These are phyloP conservation scores for Pterophyllum scalare DNA, from an alignment of 2,113 vertebrate species.

Conservation along the genomic window DNA sequence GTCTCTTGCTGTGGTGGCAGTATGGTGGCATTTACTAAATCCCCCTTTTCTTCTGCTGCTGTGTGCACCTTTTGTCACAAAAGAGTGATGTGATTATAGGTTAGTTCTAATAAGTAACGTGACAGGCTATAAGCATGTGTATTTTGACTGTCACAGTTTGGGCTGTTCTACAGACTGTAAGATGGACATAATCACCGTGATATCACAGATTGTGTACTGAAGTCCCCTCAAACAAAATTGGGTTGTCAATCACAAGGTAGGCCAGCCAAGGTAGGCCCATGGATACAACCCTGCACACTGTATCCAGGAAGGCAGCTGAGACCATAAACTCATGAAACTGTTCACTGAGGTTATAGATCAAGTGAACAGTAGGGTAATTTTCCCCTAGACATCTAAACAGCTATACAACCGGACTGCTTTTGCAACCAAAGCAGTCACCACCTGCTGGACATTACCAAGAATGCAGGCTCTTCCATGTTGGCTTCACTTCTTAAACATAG, in stretches of 20 bases:
- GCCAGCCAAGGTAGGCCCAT: not conserved
- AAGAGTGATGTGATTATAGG: not conserved
- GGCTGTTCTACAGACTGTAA: not conserved
- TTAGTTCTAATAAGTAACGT: not conserved
- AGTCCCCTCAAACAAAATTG: not conserved
- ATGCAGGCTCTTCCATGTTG: not conserved
- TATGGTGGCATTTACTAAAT: constrained; percentile 11
- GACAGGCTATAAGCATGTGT: not conserved
- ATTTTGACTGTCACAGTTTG: not conserved
- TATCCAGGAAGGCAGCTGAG: not conserved
- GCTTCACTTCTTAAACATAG: not conserved
- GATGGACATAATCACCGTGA: not conserved
- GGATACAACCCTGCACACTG: not conserved
- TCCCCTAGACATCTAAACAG: not conserved
- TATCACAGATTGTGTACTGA: not conserved
- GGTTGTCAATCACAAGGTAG: not conserved
- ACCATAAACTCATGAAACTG: not conserved
- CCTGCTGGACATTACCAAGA: not conserved
- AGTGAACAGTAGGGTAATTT: not conserved
- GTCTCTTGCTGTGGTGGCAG: constrained; percentile 16
- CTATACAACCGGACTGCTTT: not conserved
- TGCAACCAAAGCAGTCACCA: not conserved
- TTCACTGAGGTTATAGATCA: not conserved
- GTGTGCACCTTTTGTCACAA: not conserved
- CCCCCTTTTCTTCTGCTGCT: not conserved